A percentile compares a stretch with the other conserved stretches of the same genome.
phyloP scores from a whole-genome alignment of 2,797 vertebrate genomes.

The Pampus argenteus region DNA sequence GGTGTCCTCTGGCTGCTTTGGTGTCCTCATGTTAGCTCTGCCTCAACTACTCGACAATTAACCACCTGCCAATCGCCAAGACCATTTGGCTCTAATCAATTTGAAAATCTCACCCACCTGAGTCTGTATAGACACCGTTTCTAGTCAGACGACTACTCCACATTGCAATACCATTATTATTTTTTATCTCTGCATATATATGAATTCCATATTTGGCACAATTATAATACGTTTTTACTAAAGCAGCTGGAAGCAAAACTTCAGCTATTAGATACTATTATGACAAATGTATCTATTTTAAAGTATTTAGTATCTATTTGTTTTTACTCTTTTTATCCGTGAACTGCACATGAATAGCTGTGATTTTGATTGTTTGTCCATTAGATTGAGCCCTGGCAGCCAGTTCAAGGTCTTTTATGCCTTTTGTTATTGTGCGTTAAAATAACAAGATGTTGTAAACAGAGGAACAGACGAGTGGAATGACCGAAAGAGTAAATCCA shows the following conservation, averaged over 20 bases:
- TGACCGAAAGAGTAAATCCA: slow-evolving; percentile 1
- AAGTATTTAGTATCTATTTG: slow-evolving; percentile 20
- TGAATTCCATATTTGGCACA: slow-evolving; percentile 9
- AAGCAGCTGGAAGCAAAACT: slow-evolving; percentile 26
- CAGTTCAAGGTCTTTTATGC: not conserved
- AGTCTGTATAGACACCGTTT: slow-evolving; percentile 16
- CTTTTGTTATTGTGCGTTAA: slow-evolving; percentile 6
- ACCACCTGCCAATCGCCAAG: slow-evolving; percentile 27
- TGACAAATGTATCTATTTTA: slow-evolving; percentile 24
- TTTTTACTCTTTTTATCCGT: slow-evolving; percentile 26
- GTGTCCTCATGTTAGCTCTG: slow-evolving; percentile 11
- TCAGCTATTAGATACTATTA: slow-evolving; percentile 1
- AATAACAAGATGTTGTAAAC: slow-evolving; percentile 23
- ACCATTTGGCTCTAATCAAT: slow-evolving; percentile 29
- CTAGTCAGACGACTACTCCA: not conserved
- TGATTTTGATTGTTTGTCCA: slow-evolving; percentile 12
- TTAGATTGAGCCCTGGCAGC: slow-evolving; percentile 8
- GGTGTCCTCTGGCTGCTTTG: slow-evolving; percentile 26
- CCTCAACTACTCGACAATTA: slow-evolving; percentile 41
- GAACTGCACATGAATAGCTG: slow-evolving; percentile 18
- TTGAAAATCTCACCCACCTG: slow-evolving; percentile 33
- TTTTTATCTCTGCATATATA: not conserved
- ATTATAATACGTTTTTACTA: slow-evolving; percentile 15
- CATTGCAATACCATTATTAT: slow-evolving; percentile 7
- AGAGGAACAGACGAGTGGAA: not conserved